Evolutionary conservation across 92 coral and sea anemone species (phyloP), one percentile per base, ranked within the genome.

Genomic region (Scolanthus callimorphus): DNA sequence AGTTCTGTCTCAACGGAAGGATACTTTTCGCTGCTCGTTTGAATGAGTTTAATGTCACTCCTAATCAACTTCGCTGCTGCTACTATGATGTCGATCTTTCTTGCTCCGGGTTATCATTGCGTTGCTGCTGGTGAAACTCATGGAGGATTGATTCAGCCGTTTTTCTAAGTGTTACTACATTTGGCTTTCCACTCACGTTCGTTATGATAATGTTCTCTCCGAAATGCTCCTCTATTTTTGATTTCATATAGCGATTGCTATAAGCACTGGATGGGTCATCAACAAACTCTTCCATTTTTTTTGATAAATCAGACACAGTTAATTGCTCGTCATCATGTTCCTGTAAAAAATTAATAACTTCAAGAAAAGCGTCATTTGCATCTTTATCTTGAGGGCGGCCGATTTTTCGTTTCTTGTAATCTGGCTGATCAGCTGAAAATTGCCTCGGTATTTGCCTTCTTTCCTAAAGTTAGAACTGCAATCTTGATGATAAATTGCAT

Each of bases 261-360:
- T 34, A 34, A 15, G 41, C 41, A 15, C 41, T 34, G 15, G 41
- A 6, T 34, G 41, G 15, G 8, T 34, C 15, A 6, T 15, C 41
- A 6, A 15, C 6, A 34, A 6, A 6, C 41, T 34, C 41, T 34
- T 34, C 8, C 41, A 34, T 34, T 48, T 48, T 48, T n/a, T 19
- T 24, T 27, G 45, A 10, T 12, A 25, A 50, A 49, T 63, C 70
- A 1, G 27, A 10, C 17, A 72, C 59, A 17, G 64, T 73, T 15
- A 57, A 25, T 26, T 73, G 80, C 17, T 73, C 75, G 11, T 73
- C 74, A 31, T 70, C 71, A 54, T 77, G 69, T 17, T 59, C 84
- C 45, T 70, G 71, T 11, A 77, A 46, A 43, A 56, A 76, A 2
- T 30, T 38, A 3, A 50, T 43, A 4, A 69, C 78, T 11, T 58